Conservation (phyloP, 2,888 invertebrate genomes). For the Drymonia ruficornis region DNA sequence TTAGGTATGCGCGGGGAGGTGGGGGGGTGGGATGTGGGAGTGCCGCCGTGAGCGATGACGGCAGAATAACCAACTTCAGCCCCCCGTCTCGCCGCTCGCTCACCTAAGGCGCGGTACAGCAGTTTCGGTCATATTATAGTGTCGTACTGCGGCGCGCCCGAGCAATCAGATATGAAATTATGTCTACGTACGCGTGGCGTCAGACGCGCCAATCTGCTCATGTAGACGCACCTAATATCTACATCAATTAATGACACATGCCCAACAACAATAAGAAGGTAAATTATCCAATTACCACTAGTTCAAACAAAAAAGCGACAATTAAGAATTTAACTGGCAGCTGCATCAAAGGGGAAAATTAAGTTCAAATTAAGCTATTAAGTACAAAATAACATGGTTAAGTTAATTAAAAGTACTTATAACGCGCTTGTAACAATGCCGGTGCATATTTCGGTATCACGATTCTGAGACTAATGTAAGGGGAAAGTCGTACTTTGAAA, state of each 20-base stretch:
- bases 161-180: too few relatives aligned
- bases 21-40: too few relatives aligned
- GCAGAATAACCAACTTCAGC: too few relatives aligned
- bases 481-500: slow-evolving; percentile 25
- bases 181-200: too few relatives aligned
- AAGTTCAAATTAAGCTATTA: slow-evolving; percentile 46
- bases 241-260: background rate
- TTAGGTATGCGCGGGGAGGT: too few relatives aligned
- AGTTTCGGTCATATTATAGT: too few relatives aligned
- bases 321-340: slow-evolving; percentile 29
- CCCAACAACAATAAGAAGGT: slow-evolving; percentile 18
- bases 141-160: too few relatives aligned
- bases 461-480: slow-evolving; percentile 33
- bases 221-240: too few relatives aligned
- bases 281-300: slow-evolving; percentile 27
- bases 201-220: too few relatives aligned
- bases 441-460: slow-evolving; percentile 38
- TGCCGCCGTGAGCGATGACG: too few relatives aligned
- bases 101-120: too few relatives aligned
- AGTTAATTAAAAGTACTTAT: slow-evolving; percentile 43
- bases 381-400: slow-evolving; percentile 30
- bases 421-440: slow-evolving; percentile 37
- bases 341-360: slow-evolving; percentile 29
- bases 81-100: too few relatives aligned
- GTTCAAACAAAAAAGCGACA: slow-evolving; percentile 18